phyloP scores from a whole-genome alignment of 2,888 invertebrate genomes.

The Oconnorella tubifera region DNA sequence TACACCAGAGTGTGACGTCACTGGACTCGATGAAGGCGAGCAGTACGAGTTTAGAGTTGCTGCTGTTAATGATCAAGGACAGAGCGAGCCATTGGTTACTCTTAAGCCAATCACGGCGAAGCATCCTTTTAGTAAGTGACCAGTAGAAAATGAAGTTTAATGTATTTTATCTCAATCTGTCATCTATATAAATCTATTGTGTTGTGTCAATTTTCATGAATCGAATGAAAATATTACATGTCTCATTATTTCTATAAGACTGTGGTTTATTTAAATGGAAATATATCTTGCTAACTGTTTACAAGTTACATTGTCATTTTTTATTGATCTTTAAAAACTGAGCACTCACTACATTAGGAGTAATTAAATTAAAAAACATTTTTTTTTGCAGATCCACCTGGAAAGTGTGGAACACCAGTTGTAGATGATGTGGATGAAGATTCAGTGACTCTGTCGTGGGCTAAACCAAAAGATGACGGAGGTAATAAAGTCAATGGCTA shows the following conservation, averaged over 20 bases:
- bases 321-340: no score
- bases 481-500: constrained; percentile 81
- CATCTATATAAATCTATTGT: background rate
- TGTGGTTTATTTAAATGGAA: no score
- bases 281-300: no score
- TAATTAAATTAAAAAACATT: no score
- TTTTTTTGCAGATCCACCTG: constrained; percentile 63
- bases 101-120: constrained; percentile 85
- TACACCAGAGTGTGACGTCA: constrained; percentile 72
- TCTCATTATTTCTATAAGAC: no score
- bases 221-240: no score
- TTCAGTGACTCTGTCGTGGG: constrained; percentile 89
- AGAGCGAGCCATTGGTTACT: constrained; percentile 86
- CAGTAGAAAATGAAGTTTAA: background rate
- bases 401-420: constrained; percentile 82
- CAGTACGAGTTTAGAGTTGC: constrained; percentile 91
- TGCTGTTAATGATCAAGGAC: constrained; percentile 98
- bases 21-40: constrained; percentile 73
- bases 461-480: constrained; percentile 82
- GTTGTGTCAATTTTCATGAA: background rate
- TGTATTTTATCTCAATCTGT: background rate
- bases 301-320: no score
- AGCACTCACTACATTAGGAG: no score
- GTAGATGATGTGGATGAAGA: constrained; percentile 82
- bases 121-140: constrained; percentile 80